Conservation (phyloP, 2,113 vertebrate genomes). For the Bufo bufo region DNA sequence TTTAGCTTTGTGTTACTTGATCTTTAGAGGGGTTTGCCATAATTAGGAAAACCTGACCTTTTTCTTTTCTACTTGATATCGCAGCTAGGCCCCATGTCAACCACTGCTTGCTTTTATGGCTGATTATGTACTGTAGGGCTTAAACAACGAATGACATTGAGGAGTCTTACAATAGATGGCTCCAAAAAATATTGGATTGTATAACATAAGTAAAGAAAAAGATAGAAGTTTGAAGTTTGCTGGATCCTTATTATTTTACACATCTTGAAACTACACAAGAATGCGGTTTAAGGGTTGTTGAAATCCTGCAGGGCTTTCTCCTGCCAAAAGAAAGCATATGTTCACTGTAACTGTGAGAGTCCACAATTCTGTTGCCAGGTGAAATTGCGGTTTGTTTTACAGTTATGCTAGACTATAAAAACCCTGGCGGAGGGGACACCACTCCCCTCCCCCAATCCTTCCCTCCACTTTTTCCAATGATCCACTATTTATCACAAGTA, state of each 20-base stretch:
- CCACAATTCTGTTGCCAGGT: background rate
- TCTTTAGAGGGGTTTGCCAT: too few relatives aligned
- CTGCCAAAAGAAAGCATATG: background rate
- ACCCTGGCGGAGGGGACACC: background rate
- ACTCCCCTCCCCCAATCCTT: background rate
- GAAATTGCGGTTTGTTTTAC: slow-evolving; percentile 3
- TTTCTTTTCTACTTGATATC: too few relatives aligned
- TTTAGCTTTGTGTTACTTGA: too few relatives aligned
- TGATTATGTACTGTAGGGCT: background rate
- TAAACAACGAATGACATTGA: background rate
- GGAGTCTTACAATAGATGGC: background rate
- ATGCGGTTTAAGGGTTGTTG: background rate
- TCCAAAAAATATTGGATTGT: background rate
- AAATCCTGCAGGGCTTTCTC: background rate
- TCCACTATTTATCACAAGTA: background rate
- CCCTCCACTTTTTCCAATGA: background rate
- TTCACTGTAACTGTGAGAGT: background rate
- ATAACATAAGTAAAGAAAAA: background rate
- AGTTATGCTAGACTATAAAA: background rate
- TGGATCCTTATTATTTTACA: background rate
- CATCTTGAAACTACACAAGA: background rate
- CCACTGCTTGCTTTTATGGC: too few relatives aligned
- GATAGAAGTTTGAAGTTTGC: background rate
- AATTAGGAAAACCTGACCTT: too few relatives aligned
- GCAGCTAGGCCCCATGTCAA: too few relatives aligned